Conservation (phyloP, 2,113 vertebrate species). For the Chionis minor region DNA sequence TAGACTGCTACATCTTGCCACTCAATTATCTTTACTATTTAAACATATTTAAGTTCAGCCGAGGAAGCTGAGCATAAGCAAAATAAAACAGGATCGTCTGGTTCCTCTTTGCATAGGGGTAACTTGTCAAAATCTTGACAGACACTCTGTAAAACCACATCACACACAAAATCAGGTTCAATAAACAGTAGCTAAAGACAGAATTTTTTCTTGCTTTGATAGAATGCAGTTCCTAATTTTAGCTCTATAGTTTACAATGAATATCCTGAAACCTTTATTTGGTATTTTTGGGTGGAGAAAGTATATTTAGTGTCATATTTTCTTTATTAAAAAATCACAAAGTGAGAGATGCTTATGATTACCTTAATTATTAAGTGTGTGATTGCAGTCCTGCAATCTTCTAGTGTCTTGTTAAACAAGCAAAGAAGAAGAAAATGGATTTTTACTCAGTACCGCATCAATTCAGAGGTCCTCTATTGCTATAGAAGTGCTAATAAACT, state of each 20-base stretch:
- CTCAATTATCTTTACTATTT: not conserved
- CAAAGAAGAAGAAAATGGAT: not conserved
- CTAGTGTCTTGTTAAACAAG: not conserved
- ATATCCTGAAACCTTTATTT: not conserved
- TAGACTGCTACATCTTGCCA: not conserved
- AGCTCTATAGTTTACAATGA: not conserved
- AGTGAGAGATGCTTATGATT: not conserved
- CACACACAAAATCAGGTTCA: conserved; percentile 2
- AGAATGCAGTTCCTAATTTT: not conserved
- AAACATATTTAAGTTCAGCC: not conserved
- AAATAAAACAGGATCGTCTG: conserved; percentile 45
- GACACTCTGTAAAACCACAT: conserved; percentile 24
- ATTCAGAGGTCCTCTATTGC: not conserved
- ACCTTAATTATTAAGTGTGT: not conserved
- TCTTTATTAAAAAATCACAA: not conserved
- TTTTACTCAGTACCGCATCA: not conserved
- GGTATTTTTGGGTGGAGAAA: not conserved
- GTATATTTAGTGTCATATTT: not conserved
- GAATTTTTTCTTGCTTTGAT: not conserved
- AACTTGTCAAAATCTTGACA: not conserved
- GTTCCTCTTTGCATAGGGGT: conserved; percentile 7
- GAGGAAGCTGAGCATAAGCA: not conserved
- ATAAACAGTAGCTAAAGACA: not conserved
- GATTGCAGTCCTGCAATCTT: not conserved
- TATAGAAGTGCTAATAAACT: not conserved